Percentiles rank a stretch among this genome's conserved stretches.
Conservation (phyloP, 2,888 invertebrate genomes). For the Himalopsyche kuldschensis region DNA sequence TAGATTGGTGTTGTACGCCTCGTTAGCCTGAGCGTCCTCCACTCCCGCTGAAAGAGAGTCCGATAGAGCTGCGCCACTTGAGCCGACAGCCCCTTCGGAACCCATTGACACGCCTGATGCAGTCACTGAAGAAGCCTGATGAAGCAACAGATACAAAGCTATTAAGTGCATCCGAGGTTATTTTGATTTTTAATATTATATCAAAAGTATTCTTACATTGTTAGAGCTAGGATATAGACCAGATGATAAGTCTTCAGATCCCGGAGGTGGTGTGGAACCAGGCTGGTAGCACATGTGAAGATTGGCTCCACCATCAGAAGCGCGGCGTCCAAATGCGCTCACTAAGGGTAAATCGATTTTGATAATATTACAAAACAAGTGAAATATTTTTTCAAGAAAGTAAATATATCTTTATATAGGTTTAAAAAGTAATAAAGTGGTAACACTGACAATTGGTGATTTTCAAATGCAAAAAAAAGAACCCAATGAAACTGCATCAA, state of each 20-base stretch:
- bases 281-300: slow-evolving; percentile 70
- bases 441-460: too few species aligned
- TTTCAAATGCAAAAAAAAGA: too few species aligned
- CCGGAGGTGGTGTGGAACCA: slow-evolving; percentile 52
- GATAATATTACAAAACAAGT: too few species aligned
- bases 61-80: slow-evolving; percentile 42
- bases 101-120: slow-evolving; percentile 7
- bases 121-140: neutral
- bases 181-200: neutral
- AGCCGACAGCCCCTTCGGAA: slow-evolving; percentile 19
- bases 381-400: too few species aligned
- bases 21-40: slow-evolving; percentile 49
- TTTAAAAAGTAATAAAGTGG: too few species aligned
- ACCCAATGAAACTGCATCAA: too few species aligned
- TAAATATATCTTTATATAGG: too few species aligned
- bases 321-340: slow-evolving; percentile 84
- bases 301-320: slow-evolving; percentile 95
- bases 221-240: slow-evolving; percentile 55
- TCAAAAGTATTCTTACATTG: slow-evolving; percentile 46
- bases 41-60: slow-evolving; percentile 5
- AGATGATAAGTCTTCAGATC: slow-evolving; percentile 54
- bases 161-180: neutral
- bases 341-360: slow-evolving; percentile 49
- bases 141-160: neutral
- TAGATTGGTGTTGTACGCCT: slow-evolving; percentile 51